Base-by-base conservation (phyloP, 2,888 invertebrate genomes). In the Tinea semifulvella region DNA sequence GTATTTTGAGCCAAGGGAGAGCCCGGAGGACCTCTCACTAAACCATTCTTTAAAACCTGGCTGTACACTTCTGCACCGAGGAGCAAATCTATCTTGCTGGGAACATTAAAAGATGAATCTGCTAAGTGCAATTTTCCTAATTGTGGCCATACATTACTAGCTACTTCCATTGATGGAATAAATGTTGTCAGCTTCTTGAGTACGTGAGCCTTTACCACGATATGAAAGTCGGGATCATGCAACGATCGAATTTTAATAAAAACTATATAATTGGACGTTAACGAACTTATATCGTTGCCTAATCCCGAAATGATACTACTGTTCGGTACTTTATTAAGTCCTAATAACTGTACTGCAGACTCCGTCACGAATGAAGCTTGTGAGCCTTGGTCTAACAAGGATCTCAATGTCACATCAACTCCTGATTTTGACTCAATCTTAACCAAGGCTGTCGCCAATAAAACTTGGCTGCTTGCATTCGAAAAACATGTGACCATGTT, bases 161-260 rank as follows among this genome's bases (percentile, higher is more conserved):
- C 22, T 26, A 44, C 25, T 14, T 47, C 42, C 43, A 42, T 47
- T 35, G 31, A 27, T 5, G 51, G 51, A 5, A 49, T 43, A 38
- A 45, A 47, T 3, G 48, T 31, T 19, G 49, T 51, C 2, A 51
- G 7, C n/a, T n/a, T n/a, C n/a, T n/a, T n/a, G n/a, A 50, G 28
- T 1, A 49, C 49, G 28, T 49, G 42, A 20, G 50, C 50, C 42
- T 47, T 50, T 11, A 50, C 47, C 14, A 31, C 40, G 14, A 52
- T 20, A n/a, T 28, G 16, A 31, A 46, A 45, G 8, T 44, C 14
- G 7, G 50, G 42, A 45, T 49, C 35, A 27, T 42, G 46, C 18
- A 47, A 42, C 42, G 49, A 51, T 26, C 45, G 44, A 10, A 50
- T 14, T 28, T 48, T 48, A 5, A 52, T 38, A 40, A 43, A 27